Evolutionary conservation across 2,113 vertebrate genomes (phyloP).

Genomic region (Notarius lentiginosus): DNA sequence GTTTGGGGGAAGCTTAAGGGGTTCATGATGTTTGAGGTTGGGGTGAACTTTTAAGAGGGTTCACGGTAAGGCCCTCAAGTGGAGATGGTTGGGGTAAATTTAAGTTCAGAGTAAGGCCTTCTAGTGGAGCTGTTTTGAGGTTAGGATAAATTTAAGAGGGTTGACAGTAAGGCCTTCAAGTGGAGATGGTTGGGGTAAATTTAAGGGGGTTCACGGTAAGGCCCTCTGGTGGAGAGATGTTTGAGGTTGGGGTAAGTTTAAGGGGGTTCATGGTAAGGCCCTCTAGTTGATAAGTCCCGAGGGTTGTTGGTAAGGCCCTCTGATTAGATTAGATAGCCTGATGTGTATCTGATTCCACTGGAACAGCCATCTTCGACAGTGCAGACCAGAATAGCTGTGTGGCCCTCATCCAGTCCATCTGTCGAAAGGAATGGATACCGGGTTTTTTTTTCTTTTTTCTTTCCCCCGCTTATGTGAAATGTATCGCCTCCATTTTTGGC

Average conservation of each 20-base stretch:
- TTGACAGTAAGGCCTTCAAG: constrained; percentile 45
- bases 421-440: constrained; percentile 50
- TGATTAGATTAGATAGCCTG: neutral
- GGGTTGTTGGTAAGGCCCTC: constrained; percentile 48
- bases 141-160: constrained; percentile 28
- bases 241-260: neutral
- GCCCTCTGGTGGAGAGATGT: constrained; percentile 34
- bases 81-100: neutral
- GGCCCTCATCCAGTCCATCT: constrained; percentile 52
- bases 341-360: constrained; percentile 23
- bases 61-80: constrained; percentile 44
- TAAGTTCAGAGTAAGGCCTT: too few relatives aligned
- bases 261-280: constrained; percentile 50
- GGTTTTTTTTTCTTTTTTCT: constrained; percentile 31
- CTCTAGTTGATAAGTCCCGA: constrained; percentile 22
- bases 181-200: neutral
- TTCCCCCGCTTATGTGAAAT: neutral
- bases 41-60: constrained; percentile 30
- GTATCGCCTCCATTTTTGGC: constrained; percentile 21
- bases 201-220: constrained; percentile 41
- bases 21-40: neutral
- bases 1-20: neutral
- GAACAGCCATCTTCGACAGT: constrained; percentile 46
- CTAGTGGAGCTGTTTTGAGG: neutral
- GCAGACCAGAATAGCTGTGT: constrained; percentile 61